Evolutionary conservation across 1,140 invertebrate species (phyloP).

Genomic region (Pseudomyrmex dendroicus): DNA sequence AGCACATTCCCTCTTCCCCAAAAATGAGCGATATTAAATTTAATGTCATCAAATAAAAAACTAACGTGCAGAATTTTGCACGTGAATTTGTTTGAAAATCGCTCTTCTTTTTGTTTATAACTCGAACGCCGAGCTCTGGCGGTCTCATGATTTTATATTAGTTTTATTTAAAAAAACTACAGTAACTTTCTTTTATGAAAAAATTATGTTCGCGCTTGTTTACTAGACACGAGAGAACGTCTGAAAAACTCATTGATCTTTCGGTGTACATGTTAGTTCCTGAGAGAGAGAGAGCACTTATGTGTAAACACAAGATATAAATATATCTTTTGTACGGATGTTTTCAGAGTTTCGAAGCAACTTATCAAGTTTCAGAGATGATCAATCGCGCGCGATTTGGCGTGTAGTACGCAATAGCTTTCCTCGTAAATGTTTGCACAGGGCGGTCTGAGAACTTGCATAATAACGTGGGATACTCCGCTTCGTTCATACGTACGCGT

Average conservation of each 20-base stretch:
- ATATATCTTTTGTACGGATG: background rate
- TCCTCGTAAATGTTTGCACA: conserved; percentile 18
- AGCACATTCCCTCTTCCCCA: background rate
- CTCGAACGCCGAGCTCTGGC: background rate
- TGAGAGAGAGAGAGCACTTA: background rate
- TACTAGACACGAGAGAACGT: too few species aligned
- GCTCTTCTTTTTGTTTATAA: too few species aligned
- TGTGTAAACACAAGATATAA: background rate
- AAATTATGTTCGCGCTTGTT: too few species aligned
- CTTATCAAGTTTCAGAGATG: conserved; percentile 20
- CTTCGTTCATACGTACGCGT: background rate
- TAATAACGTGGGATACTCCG: conserved; percentile 59
- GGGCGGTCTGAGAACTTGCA: conserved; percentile 55
- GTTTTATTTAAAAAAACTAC: too few species aligned
- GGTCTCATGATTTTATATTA: background rate
- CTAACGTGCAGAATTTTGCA: background rate
- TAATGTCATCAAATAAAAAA: conserved; percentile 62
- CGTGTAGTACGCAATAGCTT: conserved; percentile 1
- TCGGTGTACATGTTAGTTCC: background rate
- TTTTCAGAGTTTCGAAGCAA: conserved; percentile 6
- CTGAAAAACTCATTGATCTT: too few species aligned
- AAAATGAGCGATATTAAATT: conserved; percentile 64
- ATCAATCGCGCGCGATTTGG: conserved; percentile 32
- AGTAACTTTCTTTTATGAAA: too few species aligned
- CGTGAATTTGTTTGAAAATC: too few species aligned